phyloP scores from a whole-genome alignment of 2,113 vertebrate species.

The Notarius lentiginosus region DNA sequence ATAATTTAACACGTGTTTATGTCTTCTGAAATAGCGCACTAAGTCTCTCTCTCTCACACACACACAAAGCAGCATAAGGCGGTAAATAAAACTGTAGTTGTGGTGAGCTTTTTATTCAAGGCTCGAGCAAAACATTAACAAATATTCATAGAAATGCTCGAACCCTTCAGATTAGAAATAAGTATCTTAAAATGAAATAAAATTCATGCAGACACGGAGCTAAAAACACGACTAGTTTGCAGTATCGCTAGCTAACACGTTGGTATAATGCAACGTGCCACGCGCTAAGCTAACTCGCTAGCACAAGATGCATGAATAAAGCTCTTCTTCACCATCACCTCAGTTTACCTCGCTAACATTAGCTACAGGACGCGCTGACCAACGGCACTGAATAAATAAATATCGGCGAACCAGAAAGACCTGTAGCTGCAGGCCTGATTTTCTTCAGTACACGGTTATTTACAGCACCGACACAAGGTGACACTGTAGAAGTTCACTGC shows the following conservation, averaged over 20 bases:
- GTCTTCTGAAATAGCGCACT: background rate
- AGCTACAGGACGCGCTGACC: background rate
- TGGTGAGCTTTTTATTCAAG: background rate
- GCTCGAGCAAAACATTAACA: background rate
- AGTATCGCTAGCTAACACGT: no score
- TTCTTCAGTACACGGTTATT: background rate
- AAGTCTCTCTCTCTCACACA: no score
- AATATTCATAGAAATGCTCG: background rate
- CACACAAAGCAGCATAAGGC: background rate
- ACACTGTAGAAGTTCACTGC: background rate
- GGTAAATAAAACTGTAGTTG: background rate
- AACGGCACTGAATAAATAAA: no score
- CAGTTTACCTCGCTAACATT: background rate
- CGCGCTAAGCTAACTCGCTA: conserved; percentile 17
- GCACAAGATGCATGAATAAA: background rate
- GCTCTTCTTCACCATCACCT: background rate
- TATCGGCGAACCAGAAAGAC: background rate
- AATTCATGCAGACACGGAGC: background rate
- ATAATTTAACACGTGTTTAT: no score
- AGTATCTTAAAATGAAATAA: no score
- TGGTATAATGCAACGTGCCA: no score
- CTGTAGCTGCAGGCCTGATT: background rate
- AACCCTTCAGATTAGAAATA: background rate
- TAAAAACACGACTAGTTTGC: no score
- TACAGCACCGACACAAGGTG: conserved; percentile 18